phyloP scores from a whole-genome alignment of 1,140 invertebrate species.

The Diorhabda sublineata region DNA sequence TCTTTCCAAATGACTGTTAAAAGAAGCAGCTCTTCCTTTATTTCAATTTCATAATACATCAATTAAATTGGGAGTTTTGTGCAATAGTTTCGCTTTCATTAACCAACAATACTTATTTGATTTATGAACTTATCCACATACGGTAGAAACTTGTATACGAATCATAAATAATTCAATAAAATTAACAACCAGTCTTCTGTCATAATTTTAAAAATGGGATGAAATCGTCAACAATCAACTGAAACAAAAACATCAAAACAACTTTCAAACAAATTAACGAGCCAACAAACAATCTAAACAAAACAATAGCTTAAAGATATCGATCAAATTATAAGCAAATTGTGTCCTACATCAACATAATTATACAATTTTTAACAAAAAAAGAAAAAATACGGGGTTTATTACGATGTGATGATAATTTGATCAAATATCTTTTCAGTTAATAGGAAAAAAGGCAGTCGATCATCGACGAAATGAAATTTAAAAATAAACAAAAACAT shows the following conservation, averaged over 20 bases:
- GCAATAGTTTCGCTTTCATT: not conserved
- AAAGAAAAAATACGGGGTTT: not conserved
- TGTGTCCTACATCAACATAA: not conserved
- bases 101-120: not conserved
- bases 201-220: slow-evolving; percentile 9
- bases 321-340: not conserved
- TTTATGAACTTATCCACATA: not conserved
- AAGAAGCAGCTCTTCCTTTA: not conserved
- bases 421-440: not conserved
- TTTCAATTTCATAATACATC: not conserved
- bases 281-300: slow-evolving; percentile 24
- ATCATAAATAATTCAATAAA: slow-evolving; percentile 17
- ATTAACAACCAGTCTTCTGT: slow-evolving; percentile 22
- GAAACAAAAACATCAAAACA: slow-evolving; percentile 17
- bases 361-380: not conserved
- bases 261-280: slow-evolving; percentile 21
- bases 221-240: slow-evolving; percentile 17
- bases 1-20: not conserved
- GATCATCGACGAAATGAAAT: slow-evolving; percentile 13
- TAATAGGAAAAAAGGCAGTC: slow-evolving; percentile 7
- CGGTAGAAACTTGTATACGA: slow-evolving; percentile 22
- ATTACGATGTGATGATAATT: not conserved
- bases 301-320: slow-evolving; percentile 3
- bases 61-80: not conserved
- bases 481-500: slow-evolving; percentile 20